A percentile compares a stretch with the other conserved stretches of the same genome.
These are phyloP conservation scores for Drosophila bipectinata DNA, from an alignment of 1,140 invertebrate genomes.

Conservation along the genomic window DNA sequence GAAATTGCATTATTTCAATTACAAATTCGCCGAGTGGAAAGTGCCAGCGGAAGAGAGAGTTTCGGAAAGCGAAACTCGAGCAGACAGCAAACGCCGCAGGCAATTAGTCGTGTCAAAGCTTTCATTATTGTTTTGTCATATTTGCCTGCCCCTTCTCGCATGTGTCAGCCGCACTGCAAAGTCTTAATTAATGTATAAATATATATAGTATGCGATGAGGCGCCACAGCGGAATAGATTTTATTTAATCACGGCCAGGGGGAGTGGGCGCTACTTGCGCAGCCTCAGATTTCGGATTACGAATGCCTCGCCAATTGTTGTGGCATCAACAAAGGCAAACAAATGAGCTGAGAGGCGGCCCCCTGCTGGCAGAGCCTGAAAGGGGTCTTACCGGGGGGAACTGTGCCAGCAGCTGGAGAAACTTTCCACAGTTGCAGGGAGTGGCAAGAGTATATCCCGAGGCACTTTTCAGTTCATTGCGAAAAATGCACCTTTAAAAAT, in stretches of 20 bases:
- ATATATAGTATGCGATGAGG: conserved; percentile 41
- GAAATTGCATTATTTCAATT: conserved; percentile 83
- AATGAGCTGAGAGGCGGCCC: conserved; percentile 52
- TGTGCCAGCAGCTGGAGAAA: conserved; percentile 36
- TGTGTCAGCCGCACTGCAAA: conserved; percentile 75
- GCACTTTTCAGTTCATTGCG: conserved; percentile 18
- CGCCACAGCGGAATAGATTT: conserved; percentile 71
- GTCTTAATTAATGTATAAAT: conserved; percentile 81
- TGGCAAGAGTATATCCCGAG: conserved; percentile 32
- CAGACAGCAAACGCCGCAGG: conserved; percentile 77
- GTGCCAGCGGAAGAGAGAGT: conserved; percentile 5
- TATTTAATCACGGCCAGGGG: conserved; percentile 70
- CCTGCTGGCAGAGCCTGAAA: conserved; percentile 16
- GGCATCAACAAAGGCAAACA: conserved; percentile 76
- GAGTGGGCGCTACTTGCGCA: conserved; percentile 52
- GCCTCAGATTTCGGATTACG: conserved; percentile 44
- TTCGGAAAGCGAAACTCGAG: conserved; percentile 58
- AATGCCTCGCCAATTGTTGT: conserved; percentile 65
- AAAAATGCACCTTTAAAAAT: conserved; percentile 17
- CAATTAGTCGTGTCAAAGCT: conserved; percentile 82
- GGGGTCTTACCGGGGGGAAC: conserved; percentile 25
- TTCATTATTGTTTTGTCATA: conserved; percentile 83
- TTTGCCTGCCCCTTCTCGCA: conserved; percentile 47
- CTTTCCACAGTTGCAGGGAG: conserved; percentile 49
- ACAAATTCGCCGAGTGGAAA: conserved; percentile 61